phyloP scores from a whole-genome alignment of 2,113 vertebrate species.

The Entosphenus tridentatus region DNA sequence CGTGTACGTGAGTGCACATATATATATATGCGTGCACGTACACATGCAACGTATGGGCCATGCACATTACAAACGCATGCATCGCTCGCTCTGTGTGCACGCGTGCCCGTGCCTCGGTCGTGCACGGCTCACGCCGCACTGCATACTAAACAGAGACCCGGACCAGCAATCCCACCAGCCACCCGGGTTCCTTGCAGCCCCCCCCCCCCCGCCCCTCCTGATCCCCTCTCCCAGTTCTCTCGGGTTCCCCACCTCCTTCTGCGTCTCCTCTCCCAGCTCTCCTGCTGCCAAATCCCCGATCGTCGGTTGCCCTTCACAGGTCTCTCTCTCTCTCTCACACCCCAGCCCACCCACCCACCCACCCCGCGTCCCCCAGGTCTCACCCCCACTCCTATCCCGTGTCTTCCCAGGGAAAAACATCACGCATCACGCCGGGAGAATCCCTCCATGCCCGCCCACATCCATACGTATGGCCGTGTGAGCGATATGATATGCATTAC shows the following conservation, averaged over 20 bases:
- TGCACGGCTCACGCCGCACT: no score
- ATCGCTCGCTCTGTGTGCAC: no score
- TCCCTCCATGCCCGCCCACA: no score
- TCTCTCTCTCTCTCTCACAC: neutral
- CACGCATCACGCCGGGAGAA: no score
- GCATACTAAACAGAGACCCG: no score
- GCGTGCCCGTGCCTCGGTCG: no score
- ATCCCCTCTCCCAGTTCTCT: neutral
- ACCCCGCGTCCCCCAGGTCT: neutral
- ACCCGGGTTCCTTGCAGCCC: neutral
- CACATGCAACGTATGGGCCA: neutral
- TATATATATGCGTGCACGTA: neutral
- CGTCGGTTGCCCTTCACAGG: neutral
- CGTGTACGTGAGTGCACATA: neutral
- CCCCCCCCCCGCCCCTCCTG: neutral
- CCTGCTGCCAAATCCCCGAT: neutral
- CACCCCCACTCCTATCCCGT: no score
- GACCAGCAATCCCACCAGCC: neutral
- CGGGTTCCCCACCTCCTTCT: neutral
- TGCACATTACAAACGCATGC: no score
- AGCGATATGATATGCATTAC: no score
- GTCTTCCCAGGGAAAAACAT: no score
- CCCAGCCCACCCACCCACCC: neutral
- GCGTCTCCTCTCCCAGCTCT: neutral
- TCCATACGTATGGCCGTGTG: no score